phyloP scores from a whole-genome alignment of 2,113 vertebrate genomes.

The Ramphastos sulfuratus region DNA sequence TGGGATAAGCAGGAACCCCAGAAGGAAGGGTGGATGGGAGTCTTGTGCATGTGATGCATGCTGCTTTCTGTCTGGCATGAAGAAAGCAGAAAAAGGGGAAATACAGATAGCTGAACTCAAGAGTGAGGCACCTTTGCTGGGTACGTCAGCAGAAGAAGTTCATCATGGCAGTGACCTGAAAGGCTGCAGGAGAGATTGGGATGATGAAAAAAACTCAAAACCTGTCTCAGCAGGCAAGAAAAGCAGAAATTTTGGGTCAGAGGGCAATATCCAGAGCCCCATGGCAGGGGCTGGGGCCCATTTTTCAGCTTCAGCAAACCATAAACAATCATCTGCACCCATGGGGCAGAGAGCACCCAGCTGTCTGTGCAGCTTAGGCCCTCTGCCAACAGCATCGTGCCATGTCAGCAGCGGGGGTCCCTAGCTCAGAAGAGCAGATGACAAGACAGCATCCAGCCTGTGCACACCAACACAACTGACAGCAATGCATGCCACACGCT shows the following conservation, averaged over 20 bases:
- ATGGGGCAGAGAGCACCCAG: background rate
- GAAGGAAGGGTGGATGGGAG: fast-evolving
- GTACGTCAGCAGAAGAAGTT: background rate
- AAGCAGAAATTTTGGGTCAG: background rate
- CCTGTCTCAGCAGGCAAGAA: background rate
- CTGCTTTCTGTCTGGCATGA: background rate
- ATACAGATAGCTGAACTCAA: background rate
- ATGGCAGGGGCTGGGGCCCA: background rate
- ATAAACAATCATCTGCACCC: background rate
- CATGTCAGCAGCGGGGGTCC: background rate
- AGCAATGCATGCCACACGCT: background rate
- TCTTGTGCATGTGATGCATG: background rate
- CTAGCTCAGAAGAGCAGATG: background rate
- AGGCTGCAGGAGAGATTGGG: background rate
- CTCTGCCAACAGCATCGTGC: fast-evolving
- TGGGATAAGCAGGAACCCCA: background rate
- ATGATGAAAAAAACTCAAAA: background rate
- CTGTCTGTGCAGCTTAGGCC: background rate
- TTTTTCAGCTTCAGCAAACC: background rate
- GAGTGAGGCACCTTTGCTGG: background rate
- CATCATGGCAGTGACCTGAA: background rate
- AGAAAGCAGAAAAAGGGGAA: background rate
- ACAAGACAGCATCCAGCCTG: background rate
- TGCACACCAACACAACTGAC: background rate
- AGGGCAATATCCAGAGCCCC: background rate